Base-by-base conservation (phyloP, 2,797 vertebrate genomes). In the Protonibea diacanthus region DNA sequence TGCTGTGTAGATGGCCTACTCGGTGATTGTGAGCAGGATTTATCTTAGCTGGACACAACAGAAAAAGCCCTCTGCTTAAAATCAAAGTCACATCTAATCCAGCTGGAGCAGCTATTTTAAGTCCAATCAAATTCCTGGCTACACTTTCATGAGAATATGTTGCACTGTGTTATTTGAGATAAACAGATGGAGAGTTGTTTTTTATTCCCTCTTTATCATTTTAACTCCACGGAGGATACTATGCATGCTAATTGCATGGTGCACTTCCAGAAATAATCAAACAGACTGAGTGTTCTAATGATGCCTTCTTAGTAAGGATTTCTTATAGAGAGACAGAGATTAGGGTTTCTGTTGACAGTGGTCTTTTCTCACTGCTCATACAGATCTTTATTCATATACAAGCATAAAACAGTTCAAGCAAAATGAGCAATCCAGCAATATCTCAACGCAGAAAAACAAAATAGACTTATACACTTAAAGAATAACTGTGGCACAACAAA, bases 61-160 rank as follows among this genome's bases (percentile, higher is more conserved):
- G 51, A 64, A 57, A 64, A 70, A 69, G 65, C n/a, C 29, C 23
- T 68, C 52, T 29, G 23, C 66, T 29, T 69, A 45, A 57, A 69
- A 69, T 68, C 38, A 68, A 68, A 55, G 40, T 56, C 66, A 45
- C 17, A 56, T 47, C 66, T 69, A 21, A 69, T 57, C 52, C 66
- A 57, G 66, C 52, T 47, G 53, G 23, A 47, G 42, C 66, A 21
- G 40, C 66, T 48, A 58, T 48, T 29, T 47, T 48, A 47, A n/a
- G 20, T 48, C 66, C 25, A 47, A 48, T 70, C 25, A n/a, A n/a
- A 48, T 47, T 58, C 12, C 18, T 58, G 18, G 42, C 25, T 21
- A 21, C 48, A 66, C 64, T 21, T 38, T 40, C 10, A 55, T 56
- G 66, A n/a, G n/a, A 55, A 56, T n/a, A 56, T 45, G 52, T 21